Conservation (phyloP, 2,113 vertebrate species). For the Neolamprologus sp. region DNA sequence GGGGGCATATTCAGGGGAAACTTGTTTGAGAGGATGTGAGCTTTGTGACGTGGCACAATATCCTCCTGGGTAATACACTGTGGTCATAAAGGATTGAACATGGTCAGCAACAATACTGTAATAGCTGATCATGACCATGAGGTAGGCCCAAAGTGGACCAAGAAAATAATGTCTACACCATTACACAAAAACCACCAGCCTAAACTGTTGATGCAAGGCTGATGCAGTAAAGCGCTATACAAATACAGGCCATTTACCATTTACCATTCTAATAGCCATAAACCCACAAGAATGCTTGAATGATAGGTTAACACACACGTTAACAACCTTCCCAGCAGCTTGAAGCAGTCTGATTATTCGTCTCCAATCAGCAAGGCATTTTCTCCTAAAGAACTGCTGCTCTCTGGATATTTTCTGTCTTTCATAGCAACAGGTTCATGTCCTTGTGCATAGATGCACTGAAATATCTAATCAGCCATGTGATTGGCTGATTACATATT, state of each 20-base stretch:
- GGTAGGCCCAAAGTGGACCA: neutral
- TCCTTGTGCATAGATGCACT: neutral
- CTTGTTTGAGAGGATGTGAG: neutral
- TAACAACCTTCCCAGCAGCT: neutral
- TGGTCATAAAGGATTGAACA: neutral
- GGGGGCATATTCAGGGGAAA: neutral
- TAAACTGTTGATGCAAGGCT: neutral
- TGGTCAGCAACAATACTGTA: neutral
- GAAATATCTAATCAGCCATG: neutral
- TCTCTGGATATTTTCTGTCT: neutral
- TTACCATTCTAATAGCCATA: neutral
- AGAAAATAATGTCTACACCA: neutral
- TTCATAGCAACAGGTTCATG: neutral
- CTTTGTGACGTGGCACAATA: neutral
- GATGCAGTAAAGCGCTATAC: neutral
- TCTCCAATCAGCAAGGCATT: neutral
- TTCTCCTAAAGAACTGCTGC: neutral
- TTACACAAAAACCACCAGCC: neutral
- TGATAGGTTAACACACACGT: neutral
- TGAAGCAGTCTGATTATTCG: neutral
- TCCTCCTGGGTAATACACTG: neutral
- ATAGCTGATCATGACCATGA: neutral
- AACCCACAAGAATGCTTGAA: neutral
- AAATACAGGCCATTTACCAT: neutral
- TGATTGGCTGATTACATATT: neutral